These are phyloP conservation scores for Pipra filicauda DNA, from an alignment of 2,113 vertebrate species.

Conservation along the genomic window DNA sequence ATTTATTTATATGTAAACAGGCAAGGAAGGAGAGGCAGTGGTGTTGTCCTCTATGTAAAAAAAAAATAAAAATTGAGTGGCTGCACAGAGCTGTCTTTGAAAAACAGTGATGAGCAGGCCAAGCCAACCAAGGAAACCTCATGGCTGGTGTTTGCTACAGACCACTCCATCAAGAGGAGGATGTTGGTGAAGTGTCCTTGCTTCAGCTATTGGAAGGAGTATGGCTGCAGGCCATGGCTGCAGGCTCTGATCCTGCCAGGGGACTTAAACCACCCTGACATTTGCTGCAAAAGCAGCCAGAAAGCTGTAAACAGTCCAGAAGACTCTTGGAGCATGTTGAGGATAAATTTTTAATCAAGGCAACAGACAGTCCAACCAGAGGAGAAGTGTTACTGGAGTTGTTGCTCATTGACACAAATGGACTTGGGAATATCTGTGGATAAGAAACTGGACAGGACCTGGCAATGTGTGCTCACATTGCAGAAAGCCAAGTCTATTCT, in stretches of 20 bases:
- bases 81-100: background rate
- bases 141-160: background rate
- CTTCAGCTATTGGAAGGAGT: background rate
- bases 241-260: background rate
- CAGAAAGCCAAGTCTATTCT: background rate
- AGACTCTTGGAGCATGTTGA: background rate
- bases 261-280: background rate
- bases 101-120: background rate
- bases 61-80: background rate
- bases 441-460: background rate
- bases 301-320: background rate
- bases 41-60: background rate
- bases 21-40: background rate
- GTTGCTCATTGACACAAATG: background rate
- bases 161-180: background rate
- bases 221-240: no score
- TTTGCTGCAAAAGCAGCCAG: background rate
- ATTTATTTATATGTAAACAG: background rate
- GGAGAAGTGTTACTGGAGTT: background rate
- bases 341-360: background rate
- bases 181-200: background rate
- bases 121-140: background rate
- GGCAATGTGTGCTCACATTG: fast-evolving
- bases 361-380: background rate
- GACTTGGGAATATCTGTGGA: background rate